Evolutionary conservation across 2,888 invertebrate genomes (phyloP).

Genomic region (Oscheius onirici): DNA sequence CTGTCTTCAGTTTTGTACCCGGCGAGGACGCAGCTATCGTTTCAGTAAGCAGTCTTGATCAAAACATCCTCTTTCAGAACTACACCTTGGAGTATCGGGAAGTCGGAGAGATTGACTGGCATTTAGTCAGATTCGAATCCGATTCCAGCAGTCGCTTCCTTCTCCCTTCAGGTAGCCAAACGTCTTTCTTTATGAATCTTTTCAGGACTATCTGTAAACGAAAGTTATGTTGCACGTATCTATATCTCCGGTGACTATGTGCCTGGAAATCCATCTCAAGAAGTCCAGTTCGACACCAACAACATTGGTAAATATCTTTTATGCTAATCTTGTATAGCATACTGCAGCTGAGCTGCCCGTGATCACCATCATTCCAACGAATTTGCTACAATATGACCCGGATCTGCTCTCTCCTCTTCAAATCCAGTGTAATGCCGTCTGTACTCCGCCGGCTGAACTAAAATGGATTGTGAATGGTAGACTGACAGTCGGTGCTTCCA

Average conservation of each 20-base stretch:
- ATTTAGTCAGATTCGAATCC: conserved; percentile 38
- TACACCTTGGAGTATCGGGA: conserved; percentile 47
- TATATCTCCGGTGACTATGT: conserved; percentile 35
- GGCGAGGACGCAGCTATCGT: conserved; percentile 39
- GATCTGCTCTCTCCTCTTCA: conserved; percentile 40
- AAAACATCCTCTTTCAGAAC: conserved; percentile 35
- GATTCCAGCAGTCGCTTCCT: conserved; percentile 36
- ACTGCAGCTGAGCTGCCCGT: conserved; percentile 37
- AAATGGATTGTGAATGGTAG: conserved; percentile 39
- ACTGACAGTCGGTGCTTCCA: too few species aligned
- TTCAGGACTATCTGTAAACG: conserved; percentile 31
- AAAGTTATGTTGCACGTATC: conserved; percentile 45
- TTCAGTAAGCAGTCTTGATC: conserved; percentile 25
- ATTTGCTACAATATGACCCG: conserved; percentile 38
- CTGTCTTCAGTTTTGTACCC: conserved; percentile 46
- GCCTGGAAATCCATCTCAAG: conserved; percentile 40
- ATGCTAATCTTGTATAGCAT: too few species aligned
- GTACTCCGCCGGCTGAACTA: conserved; percentile 36
- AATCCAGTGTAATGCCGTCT: conserved; percentile 43
- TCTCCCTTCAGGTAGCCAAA: conserved; percentile 1
- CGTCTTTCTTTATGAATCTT: neutral
- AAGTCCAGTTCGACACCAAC: conserved; percentile 14
- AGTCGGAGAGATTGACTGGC: conserved; percentile 36
- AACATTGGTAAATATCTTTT: conserved; percentile 1
- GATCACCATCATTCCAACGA: conserved; percentile 33